Evolutionary conservation across 2,888 invertebrate species (phyloP).

Genomic region (Dioctria rufipes): DNA sequence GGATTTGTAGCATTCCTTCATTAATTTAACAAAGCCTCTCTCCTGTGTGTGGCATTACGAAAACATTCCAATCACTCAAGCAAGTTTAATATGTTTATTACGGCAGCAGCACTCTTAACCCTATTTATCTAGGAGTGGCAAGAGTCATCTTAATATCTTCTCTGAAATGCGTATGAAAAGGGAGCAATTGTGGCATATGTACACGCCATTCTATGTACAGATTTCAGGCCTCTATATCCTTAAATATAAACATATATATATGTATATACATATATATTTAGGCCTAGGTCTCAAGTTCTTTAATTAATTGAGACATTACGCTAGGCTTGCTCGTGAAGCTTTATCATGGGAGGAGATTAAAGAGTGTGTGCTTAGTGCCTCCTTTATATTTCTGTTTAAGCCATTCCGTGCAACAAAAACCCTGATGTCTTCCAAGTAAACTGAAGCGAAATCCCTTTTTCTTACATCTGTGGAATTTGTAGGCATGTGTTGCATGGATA

Average conservation of each 20-base stretch:
- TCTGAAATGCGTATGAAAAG: constrained; percentile 17
- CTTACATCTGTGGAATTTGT: constrained; percentile 12
- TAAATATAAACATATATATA: too few species aligned
- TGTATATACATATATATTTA: too few species aligned
- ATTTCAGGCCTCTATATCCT: not conserved
- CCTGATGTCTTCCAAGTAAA: constrained; percentile 17
- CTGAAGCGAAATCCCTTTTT: not conserved
- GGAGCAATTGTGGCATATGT: constrained; percentile 37
- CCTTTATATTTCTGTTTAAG: constrained; percentile 30
- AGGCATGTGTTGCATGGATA: constrained; percentile 43
- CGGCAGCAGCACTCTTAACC: constrained; percentile 8
- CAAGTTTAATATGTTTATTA: constrained; percentile 51
- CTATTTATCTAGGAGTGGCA: constrained; percentile 35
- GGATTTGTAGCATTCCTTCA: constrained; percentile 44
- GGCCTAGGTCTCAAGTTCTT: constrained; percentile 44
- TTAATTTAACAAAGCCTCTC: constrained; percentile 40
- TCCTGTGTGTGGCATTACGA: constrained; percentile 28
- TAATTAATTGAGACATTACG: constrained; percentile 54
- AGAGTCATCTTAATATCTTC: constrained; percentile 16
- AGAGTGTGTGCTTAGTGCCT: constrained; percentile 14
- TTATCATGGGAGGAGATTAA: not conserved
- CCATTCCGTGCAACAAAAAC: constrained; percentile 6
- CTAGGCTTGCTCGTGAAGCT: not conserved
- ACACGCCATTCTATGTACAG: constrained; percentile 12
- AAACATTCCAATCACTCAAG: constrained; percentile 49